These are phyloP conservation scores for Plutomurus gul DNA, from an alignment of 1,140 invertebrate genomes.

Conservation along the genomic window DNA sequence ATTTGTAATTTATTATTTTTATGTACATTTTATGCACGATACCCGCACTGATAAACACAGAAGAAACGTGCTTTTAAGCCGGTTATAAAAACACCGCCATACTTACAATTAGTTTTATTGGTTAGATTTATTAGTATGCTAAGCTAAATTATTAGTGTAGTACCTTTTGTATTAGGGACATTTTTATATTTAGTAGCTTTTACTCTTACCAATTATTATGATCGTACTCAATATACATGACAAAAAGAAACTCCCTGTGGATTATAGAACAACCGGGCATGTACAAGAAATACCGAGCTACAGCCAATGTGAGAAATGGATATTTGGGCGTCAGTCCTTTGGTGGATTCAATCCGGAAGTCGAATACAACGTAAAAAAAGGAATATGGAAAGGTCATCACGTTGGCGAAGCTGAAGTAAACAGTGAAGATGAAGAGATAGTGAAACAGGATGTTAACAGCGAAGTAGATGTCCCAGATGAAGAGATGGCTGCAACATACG, in stretches of 20 bases:
- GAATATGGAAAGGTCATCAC: conserved; percentile 29
- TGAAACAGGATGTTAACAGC: conserved; percentile 59
- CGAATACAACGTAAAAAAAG: conserved; percentile 61
- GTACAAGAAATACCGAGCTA: conserved; percentile 72
- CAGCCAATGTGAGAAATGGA: conserved; percentile 72
- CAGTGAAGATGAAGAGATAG: conserved; percentile 58
- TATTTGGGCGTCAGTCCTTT: conserved; percentile 81
- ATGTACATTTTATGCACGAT: background rate
- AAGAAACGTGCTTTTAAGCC: too few relatives aligned
- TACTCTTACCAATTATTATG: background rate
- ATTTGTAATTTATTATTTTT: background rate
- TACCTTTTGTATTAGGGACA: too few relatives aligned
- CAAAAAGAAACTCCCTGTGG: conserved; percentile 32
- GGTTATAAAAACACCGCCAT: too few relatives aligned
- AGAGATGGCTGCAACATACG: conserved; percentile 66
- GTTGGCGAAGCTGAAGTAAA: conserved; percentile 56
- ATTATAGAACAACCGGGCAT: conserved; percentile 65
- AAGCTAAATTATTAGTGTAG: background rate
- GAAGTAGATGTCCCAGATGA: conserved; percentile 67
- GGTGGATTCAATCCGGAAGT: conserved; percentile 87
- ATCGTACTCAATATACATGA: background rate
- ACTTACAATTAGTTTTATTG: too few relatives aligned
- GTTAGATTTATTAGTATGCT: too few relatives aligned
- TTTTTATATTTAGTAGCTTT: too few relatives aligned
- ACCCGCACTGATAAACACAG: background rate